These are phyloP conservation scores for Dreissena rostriformis DNA, from an alignment of 1,140 invertebrate species.

Conservation along the genomic window DNA sequence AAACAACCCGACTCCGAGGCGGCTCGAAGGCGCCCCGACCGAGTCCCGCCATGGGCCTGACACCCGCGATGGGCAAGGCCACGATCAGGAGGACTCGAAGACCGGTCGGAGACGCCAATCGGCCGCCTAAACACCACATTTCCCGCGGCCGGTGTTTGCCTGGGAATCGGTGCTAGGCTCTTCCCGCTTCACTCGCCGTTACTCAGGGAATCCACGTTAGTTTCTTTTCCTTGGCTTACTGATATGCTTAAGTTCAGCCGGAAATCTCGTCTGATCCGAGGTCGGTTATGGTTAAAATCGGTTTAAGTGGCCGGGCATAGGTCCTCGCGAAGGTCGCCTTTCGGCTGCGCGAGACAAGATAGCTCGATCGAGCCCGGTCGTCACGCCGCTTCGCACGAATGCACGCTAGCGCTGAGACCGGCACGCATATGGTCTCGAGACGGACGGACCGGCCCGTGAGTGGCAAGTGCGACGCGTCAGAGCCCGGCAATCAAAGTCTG, in stretches of 20 bases:
- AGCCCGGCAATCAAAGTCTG: not conserved
- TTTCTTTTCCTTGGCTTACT: slow-evolving; percentile 96
- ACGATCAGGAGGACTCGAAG: slow-evolving; percentile 85
- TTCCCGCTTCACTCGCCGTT: slow-evolving; percentile 92
- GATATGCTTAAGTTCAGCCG: slow-evolving; percentile 94
- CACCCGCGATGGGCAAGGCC: slow-evolving; percentile 88
- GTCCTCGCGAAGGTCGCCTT: not conserved
- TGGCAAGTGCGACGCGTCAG: slow-evolving; percentile 7
- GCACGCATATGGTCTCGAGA: not conserved
- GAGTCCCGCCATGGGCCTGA: slow-evolving; percentile 86
- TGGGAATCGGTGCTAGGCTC: slow-evolving; percentile 86
- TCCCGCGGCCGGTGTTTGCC: not conserved
- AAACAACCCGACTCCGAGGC: slow-evolving; percentile 92
- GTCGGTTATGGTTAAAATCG: slow-evolving; percentile 78
- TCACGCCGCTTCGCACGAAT: slow-evolving; percentile 65
- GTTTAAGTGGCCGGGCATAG: not conserved
- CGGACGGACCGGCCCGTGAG: not conserved
- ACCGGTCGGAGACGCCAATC: slow-evolving; percentile 68
- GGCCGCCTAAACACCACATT: slow-evolving; percentile 50
- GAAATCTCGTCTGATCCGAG: slow-evolving; percentile 88
- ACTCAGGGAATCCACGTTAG: slow-evolving; percentile 86
- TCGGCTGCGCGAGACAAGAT: not conserved
- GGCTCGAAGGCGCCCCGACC: slow-evolving; percentile 81
- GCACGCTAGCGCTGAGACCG: not conserved
- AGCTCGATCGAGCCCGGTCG: not conserved